These are phyloP conservation scores for Brachyptera risi DNA, from an alignment of 2,888 invertebrate species.

Conservation along the genomic window DNA sequence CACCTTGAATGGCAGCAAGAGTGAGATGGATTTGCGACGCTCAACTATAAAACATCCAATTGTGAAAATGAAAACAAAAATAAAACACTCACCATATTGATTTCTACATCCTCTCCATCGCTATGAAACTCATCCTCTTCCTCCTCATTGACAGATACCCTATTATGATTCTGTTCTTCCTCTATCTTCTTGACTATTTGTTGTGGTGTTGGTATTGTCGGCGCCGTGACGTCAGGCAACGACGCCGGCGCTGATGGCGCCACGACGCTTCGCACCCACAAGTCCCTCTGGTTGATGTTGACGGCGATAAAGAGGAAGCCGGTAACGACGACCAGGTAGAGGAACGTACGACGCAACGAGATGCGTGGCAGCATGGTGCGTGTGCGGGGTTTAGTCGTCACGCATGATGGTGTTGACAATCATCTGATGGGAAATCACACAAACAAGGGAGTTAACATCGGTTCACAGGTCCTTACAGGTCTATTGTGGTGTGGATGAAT, in stretches of 20 bases:
- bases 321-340: conserved; percentile 46
- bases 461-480: too few relatives aligned
- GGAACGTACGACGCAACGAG: conserved; percentile 55
- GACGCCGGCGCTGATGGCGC: conserved; percentile 51
- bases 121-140: conserved; percentile 16
- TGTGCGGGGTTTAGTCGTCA: too few relatives aligned
- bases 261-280: conserved; percentile 41
- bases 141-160: conserved; percentile 10
- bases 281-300: conserved; percentile 47
- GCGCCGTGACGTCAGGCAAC: conserved; percentile 46
- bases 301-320: conserved; percentile 52
- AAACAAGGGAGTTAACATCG: too few relatives aligned
- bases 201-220: conserved; percentile 36
- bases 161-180: conserved; percentile 8
- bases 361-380: conserved; percentile 48
- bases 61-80: too few relatives aligned
- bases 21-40: too few relatives aligned
- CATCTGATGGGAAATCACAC: too few relatives aligned
- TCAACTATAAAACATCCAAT: too few relatives aligned
- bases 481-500: too few relatives aligned
- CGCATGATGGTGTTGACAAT: too few relatives aligned
- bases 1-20: too few relatives aligned
- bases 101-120: conserved; percentile 12
- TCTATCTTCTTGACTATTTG: conserved; percentile 23
- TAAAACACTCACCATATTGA: neutral